phyloP scores from a whole-genome alignment of 2,888 invertebrate genomes.

The Margaritifera margaritifera region DNA sequence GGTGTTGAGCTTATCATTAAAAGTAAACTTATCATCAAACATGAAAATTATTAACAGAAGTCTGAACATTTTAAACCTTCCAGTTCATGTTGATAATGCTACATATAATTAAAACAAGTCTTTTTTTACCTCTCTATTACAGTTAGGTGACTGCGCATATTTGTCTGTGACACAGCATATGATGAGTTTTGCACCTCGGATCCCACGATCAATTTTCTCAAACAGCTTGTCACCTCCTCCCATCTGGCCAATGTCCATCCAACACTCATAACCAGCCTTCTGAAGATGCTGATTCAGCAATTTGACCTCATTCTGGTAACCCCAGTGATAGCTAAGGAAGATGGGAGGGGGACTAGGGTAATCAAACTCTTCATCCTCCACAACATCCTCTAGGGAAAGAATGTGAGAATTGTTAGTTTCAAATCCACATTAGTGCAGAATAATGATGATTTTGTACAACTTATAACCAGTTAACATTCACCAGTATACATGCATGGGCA shows the following conservation, averaged over 20 bases:
- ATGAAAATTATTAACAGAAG: too few species aligned
- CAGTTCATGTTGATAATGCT: too few species aligned
- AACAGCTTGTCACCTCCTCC: conserved; percentile 71
- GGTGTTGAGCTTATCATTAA: too few species aligned
- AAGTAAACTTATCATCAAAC: too few species aligned
- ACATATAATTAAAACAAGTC: too few species aligned
- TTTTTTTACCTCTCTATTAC: conserved; percentile 66
- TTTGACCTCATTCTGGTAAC: conserved; percentile 66
- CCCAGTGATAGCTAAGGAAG: conserved; percentile 68
- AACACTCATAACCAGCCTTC: conserved; percentile 67
- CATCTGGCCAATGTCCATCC: conserved; percentile 72
- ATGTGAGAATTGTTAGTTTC: background rate
- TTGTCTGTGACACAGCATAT: conserved; percentile 50
- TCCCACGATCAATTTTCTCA: conserved; percentile 68
- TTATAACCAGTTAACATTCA: too few species aligned
- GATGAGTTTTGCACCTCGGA: conserved; percentile 59
- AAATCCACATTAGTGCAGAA: background rate
- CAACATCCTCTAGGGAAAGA: conserved; percentile 26
- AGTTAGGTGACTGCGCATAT: conserved; percentile 69
- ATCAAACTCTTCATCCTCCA: conserved; percentile 28
- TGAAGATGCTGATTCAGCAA: conserved; percentile 63
- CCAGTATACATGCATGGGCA: too few species aligned
- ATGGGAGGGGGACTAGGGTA: conserved; percentile 25
- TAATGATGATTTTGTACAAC: too few species aligned
- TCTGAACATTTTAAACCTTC: too few species aligned